Percentiles rank a stretch among this genome's conserved stretches.
These are phyloP conservation scores for Chamaetylas fuelleborni DNA, from an alignment of 2,113 vertebrate species.

Conservation along the genomic window DNA sequence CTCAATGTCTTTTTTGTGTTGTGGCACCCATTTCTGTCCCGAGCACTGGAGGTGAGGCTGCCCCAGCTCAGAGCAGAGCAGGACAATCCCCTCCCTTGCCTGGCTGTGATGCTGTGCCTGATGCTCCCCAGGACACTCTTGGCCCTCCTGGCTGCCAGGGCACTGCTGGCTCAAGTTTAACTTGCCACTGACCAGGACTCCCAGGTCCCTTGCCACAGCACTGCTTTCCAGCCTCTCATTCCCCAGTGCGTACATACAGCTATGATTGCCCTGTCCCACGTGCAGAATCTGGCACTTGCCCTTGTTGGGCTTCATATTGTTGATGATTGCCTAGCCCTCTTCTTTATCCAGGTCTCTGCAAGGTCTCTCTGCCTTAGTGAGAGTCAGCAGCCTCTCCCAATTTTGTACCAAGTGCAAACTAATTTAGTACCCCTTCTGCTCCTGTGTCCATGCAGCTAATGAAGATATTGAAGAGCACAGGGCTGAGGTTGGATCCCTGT, in stretches of 20 bases:
- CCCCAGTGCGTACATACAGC: neutral
- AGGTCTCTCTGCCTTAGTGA: too few relatives aligned
- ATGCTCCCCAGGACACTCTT: accelerated
- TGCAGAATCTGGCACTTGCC: neutral
- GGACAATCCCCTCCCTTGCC: neutral
- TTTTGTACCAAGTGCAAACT: neutral
- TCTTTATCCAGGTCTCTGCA: neutral
- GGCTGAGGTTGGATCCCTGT: neutral
- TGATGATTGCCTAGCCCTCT: accelerated
- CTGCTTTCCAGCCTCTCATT: neutral
- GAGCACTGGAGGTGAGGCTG: too few relatives aligned
- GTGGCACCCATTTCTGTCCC: too few relatives aligned
- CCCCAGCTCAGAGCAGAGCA: accelerated
- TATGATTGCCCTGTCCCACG: neutral
- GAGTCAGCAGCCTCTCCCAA: neutral
- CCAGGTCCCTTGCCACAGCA: neutral
- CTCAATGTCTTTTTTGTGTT: too few relatives aligned
- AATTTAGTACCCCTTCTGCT: neutral
- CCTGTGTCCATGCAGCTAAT: accelerated
- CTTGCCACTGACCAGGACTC: accelerated
- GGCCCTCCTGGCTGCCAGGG: neutral
- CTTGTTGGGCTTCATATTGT: neutral
- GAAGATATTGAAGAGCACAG: too few relatives aligned
- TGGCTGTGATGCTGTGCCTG: accelerated
- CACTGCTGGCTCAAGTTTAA: neutral